phyloP scores from a whole-genome alignment of 1,140 invertebrate genomes.

The Drosophila grimshawi region DNA sequence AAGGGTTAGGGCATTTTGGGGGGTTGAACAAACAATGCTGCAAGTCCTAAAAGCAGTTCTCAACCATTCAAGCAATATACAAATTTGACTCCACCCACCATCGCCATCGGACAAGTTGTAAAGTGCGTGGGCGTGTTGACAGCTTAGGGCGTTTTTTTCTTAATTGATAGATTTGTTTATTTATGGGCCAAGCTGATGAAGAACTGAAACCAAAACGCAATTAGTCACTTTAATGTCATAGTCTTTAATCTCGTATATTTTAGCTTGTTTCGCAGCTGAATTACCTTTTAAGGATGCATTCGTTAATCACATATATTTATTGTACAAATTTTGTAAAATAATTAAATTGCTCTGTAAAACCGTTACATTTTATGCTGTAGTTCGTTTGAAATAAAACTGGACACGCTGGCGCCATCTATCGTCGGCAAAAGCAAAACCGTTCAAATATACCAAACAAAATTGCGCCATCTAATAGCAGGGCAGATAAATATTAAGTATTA shows the following conservation, averaged over 20 bases:
- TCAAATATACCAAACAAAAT: no score
- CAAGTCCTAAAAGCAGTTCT: constrained; percentile 17
- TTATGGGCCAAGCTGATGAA: neutral
- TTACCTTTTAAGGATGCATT: no score
- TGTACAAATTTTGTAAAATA: no score
- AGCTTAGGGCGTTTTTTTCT: constrained; percentile 58
- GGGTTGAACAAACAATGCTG: constrained; percentile 61
- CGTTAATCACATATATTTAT: no score
- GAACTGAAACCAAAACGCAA: neutral
- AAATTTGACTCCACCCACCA: no score
- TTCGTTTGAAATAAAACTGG: no score
- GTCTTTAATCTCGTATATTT: no score
- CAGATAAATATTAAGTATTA: neutral
- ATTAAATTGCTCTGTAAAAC: no score
- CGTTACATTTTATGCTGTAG: no score
- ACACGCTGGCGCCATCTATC: neutral
- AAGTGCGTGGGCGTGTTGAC: constrained; percentile 61
- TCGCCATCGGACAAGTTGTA: constrained; percentile 5
- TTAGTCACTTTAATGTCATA: neutral
- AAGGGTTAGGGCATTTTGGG: constrained; percentile 20
- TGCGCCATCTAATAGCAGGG: neutral
- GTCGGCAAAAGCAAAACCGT: neutral
- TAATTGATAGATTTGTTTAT: constrained; percentile 68
- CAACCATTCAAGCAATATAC: neutral
- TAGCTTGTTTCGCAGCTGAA: no score